Base-by-base conservation (phyloP, 2,113 vertebrate species). In the Colaptes auratus region DNA sequence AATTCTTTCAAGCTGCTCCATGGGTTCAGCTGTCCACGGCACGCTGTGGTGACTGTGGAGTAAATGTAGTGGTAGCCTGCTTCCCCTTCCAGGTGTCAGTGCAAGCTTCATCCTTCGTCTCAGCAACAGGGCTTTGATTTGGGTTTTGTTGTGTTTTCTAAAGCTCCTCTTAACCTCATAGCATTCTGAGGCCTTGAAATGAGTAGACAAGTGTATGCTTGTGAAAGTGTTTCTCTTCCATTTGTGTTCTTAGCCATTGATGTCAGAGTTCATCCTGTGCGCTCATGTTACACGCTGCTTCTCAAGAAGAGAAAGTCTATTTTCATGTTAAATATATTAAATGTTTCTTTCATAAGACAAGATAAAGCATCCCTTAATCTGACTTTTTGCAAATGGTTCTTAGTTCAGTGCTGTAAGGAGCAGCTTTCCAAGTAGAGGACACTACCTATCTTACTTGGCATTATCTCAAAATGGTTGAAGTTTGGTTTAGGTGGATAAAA, bases 171-270 rank as follows among this genome's bases (percentile, higher is more conserved):
- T 2, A 12, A 77, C 60, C 36, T 91, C 28, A 5, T 36, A 11
- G 21, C 89, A 53, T 91, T 75, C 63, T 82, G 48, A 56, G 65
- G 20, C 56, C 61, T 89, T 72, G 52, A 75, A 88, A 46, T 60
- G 33, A 76, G 61, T 52, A 55, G 35, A 39, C 11, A 89, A 83
- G 53, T 31, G 6, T 56, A 24, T 61, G 42, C 52, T 72, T 60
- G 42, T 76, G 58, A 12, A 92, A 93, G 48, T 39, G 42, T 92
- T 96, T 86, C 48, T 39, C n/a, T 96, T 90, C 94, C 30, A 60
- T 84, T 66, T 88, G 33, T 91, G n/a, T 48, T 83, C 58, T 86
- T 77, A 88, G 31, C 69, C 31, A 39, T 48, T 91, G 69, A 56
- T 80, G 56, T 35, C 36, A 80, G 80, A 82, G 81, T 65, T 79